Conservation (phyloP, 2,797 vertebrate species). For the Clarias fuscus region DNA sequence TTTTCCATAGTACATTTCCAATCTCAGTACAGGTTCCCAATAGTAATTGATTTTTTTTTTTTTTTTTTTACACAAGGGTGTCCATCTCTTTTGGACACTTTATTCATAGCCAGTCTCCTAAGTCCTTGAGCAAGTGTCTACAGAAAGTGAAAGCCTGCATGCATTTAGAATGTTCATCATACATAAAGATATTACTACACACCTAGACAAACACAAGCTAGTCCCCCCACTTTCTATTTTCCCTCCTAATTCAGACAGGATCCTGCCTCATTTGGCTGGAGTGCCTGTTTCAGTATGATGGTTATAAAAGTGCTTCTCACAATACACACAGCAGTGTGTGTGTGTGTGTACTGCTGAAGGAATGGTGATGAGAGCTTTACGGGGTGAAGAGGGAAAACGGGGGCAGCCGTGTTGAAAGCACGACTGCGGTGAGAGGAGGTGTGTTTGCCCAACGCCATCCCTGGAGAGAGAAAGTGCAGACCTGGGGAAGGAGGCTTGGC, state of each 20-base stretch:
- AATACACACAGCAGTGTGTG: conserved; percentile 7
- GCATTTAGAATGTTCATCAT: not conserved
- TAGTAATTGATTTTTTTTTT: not conserved
- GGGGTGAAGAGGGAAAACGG: conserved; percentile 38
- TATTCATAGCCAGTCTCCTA: not conserved
- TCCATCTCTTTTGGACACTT: not conserved
- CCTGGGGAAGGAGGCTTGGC: conserved; percentile 54
- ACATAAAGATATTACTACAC: conserved; percentile 13
- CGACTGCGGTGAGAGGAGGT: conserved; percentile 59
- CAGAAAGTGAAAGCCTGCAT: not conserved
- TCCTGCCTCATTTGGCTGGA: conserved; percentile 28
- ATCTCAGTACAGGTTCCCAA: no score
- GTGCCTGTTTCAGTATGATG: not conserved
- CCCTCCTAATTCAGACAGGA: conserved; percentile 15
- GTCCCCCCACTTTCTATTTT: no score
- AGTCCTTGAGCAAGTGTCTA: not conserved
- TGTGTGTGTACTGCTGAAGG: conserved; percentile 14
- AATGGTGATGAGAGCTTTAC: conserved; percentile 72
- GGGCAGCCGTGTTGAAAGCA: conserved; percentile 66
- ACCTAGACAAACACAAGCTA: conserved; percentile 25
- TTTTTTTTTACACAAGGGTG: not conserved
- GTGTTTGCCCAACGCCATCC: conserved; percentile 59
- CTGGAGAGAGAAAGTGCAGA: conserved; percentile 45
- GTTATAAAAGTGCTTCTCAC: conserved; percentile 40
- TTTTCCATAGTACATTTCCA: not conserved